A percentile compares a stretch with the other conserved stretches of the same genome.
Evolutionary conservation across 2,888 invertebrate species (phyloP).

Genomic region (Cantharis lateralis): DNA sequence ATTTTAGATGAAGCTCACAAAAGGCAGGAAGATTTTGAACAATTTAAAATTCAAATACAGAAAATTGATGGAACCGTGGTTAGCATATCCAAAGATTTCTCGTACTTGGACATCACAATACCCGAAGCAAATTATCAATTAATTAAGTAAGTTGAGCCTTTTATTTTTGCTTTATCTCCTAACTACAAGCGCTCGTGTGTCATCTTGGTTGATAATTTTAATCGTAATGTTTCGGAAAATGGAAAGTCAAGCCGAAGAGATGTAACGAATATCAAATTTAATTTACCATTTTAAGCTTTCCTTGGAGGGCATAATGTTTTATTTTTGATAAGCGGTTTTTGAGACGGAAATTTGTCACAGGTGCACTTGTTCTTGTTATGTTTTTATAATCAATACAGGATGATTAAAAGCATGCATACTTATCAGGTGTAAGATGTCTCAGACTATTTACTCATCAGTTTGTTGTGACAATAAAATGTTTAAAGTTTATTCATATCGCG

Average conservation of each 20-base stretch:
- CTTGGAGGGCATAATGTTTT: not conserved
- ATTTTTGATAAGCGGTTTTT: not conserved
- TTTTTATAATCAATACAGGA: too few relatives aligned
- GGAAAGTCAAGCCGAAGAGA: not conserved
- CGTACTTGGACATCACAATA: conserved; percentile 48
- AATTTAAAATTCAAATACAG: conserved; percentile 47
- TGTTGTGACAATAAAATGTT: not conserved
- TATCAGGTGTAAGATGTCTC: not conserved
- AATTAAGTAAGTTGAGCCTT: conserved; percentile 45
- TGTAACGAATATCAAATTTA: not conserved
- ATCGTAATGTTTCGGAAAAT: not conserved
- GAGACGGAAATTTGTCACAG: not conserved
- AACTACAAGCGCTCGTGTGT: not conserved
- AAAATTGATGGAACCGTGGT: conserved; percentile 51
- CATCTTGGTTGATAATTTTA: not conserved
- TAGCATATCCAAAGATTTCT: conserved; percentile 42
- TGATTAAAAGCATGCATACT: not conserved
- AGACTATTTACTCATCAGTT: not conserved
- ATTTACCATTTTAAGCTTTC: not conserved
- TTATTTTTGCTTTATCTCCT: not conserved
- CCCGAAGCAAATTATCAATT: conserved; percentile 50
- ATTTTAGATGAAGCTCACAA: conserved; percentile 42
- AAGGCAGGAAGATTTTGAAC: conserved; percentile 41
- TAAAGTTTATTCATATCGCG: too few relatives aligned
- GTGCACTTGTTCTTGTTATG: not conserved